Conservation (phyloP, 2,888 invertebrate species). For the Sesia bembeciformis region DNA sequence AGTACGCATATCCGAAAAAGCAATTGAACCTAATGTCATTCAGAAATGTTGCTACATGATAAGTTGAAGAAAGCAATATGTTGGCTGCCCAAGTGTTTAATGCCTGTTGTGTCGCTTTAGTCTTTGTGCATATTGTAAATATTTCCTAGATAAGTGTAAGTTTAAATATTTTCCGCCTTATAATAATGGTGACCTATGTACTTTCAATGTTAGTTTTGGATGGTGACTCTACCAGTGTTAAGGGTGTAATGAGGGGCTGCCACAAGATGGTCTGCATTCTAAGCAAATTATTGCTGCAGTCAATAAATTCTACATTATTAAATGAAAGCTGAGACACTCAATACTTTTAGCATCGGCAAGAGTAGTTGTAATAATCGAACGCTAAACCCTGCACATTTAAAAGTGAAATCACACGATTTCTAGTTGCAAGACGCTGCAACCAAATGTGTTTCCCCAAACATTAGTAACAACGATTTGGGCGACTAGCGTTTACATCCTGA, state of each 20-base stretch:
- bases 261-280: no score
- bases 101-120: constrained; percentile 48
- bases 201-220: constrained; percentile 14
- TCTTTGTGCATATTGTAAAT: constrained; percentile 70
- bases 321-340: no score
- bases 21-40: constrained; percentile 35
- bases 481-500: no score
- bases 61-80: constrained; percentile 41
- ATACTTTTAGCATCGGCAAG: no score
- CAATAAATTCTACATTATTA: no score
- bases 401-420: no score
- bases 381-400: no score
- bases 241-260: not conserved
- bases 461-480: no score
- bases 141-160: constrained; percentile 37
- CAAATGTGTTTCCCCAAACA: no score
- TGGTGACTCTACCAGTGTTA: not conserved
- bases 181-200: constrained; percentile 43
- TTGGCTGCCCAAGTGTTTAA: constrained; percentile 34
- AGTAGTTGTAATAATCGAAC: no score
- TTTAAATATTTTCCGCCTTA: constrained; percentile 60
- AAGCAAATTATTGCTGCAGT: no score
- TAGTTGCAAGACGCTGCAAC: no score
- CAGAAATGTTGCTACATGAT: constrained; percentile 23
- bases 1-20: constrained; percentile 48